Conservation (phyloP, 1,140 invertebrate genomes). For the Aphelenchoides besseyi region DNA sequence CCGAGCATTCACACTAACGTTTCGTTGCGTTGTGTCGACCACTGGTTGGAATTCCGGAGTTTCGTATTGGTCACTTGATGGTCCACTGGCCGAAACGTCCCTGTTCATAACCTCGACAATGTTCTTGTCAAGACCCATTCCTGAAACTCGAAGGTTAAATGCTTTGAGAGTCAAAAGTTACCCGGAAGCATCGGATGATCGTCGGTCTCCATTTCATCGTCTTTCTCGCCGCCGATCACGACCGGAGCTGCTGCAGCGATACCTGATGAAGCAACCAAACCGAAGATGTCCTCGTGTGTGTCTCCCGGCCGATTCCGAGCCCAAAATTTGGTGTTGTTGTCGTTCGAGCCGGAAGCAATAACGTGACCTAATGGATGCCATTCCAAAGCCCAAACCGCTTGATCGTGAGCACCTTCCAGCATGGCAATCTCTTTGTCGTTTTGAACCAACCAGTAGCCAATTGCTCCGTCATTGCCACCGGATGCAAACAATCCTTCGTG, state of each 20-base stretch:
- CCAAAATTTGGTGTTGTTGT: slow-evolving; percentile 81
- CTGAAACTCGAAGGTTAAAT: slow-evolving; percentile 74
- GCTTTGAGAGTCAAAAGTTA: slow-evolving; percentile 23
- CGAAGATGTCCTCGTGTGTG: slow-evolving; percentile 81
- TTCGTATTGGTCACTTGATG: background rate
- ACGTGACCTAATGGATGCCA: slow-evolving; percentile 99
- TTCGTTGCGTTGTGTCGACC: background rate
- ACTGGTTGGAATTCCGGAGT: background rate
- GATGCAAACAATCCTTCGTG: slow-evolving; percentile 93
- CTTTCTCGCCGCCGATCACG: slow-evolving; percentile 25
- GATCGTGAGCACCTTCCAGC: slow-evolving; percentile 96
- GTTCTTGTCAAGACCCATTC: slow-evolving; percentile 85
- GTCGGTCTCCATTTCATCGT: slow-evolving; percentile 23
- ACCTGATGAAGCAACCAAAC: slow-evolving; percentile 74
- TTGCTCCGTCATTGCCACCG: slow-evolving; percentile 90
- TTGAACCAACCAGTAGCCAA: slow-evolving; percentile 51
- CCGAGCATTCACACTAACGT: background rate
- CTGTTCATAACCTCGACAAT: slow-evolving; percentile 49
- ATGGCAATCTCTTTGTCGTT: slow-evolving; percentile 78
- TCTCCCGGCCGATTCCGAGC: slow-evolving; percentile 96
- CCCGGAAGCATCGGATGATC: slow-evolving; percentile 80
- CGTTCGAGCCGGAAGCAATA: slow-evolving; percentile 73
- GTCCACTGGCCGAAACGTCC: slow-evolving; percentile 36
- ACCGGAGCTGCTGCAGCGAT: slow-evolving; percentile 62
- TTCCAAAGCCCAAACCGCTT: slow-evolving; percentile 94